These are phyloP conservation scores for Taxidea taxus DNA, from an alignment of 2,113 vertebrate genomes.

Conservation along the genomic window DNA sequence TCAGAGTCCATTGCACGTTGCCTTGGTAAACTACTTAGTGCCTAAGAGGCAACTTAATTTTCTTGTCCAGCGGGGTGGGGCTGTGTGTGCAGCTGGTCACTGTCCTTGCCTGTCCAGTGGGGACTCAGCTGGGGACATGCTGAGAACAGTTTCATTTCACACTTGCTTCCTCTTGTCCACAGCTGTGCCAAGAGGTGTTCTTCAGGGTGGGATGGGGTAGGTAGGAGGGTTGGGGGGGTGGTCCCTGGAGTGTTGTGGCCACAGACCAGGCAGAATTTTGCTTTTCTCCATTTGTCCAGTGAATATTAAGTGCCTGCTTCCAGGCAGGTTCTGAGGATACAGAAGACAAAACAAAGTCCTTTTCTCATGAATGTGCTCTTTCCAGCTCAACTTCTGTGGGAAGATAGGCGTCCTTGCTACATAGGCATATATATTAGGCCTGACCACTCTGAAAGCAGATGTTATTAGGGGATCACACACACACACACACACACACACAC, in stretches of 20 bases:
- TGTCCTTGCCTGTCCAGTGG: too few species aligned
- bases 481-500: fast-evolving
- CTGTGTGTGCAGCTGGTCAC: neutral
- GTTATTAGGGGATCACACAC: neutral
- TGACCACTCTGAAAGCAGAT: neutral
- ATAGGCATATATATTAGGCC: neutral
- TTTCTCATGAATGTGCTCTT: neutral
- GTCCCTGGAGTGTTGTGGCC: neutral
- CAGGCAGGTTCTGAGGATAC: neutral
- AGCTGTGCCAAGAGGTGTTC: neutral
- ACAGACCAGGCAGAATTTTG: neutral
- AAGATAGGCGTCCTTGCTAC: neutral
- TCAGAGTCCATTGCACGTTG: neutral
- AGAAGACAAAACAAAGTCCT: neutral
- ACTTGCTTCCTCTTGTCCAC: neutral
- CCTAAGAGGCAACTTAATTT: neutral
- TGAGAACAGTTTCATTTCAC: neutral
- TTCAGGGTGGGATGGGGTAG: neutral
- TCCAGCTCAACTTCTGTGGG: neutral
- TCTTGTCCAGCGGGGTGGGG: neutral
- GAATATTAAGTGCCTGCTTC: neutral
- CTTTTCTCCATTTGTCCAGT: neutral
- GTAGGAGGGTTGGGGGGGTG: fast-evolving
- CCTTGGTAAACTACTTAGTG: neutral
- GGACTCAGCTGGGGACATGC: neutral